Conservation (phyloP, 1,140 invertebrate genomes). For the Microplitis mediator region DNA sequence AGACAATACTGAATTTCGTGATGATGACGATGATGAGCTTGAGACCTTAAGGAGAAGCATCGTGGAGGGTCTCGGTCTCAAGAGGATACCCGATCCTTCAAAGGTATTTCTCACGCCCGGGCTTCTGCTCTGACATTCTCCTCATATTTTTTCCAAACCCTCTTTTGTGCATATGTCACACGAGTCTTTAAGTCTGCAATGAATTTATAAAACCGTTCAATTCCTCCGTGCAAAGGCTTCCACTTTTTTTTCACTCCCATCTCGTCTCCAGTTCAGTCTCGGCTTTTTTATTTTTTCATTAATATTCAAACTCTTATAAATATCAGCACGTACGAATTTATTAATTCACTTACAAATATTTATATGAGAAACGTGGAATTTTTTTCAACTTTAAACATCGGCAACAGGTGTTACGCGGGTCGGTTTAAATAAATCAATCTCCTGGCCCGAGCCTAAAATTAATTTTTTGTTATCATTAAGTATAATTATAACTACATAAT, state of each 20-base stretch:
- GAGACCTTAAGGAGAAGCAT: constrained; percentile 57
- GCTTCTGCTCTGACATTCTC: constrained; percentile 1
- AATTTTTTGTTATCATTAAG: too few relatives aligned
- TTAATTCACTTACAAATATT: background rate
- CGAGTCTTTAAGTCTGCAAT: background rate
- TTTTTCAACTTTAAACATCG: background rate
- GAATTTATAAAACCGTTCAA: background rate
- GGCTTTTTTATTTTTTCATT: background rate
- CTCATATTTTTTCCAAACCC: background rate
- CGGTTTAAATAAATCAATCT: background rate
- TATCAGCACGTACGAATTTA: background rate
- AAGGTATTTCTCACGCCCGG: constrained; percentile 47
- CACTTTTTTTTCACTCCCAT: background rate
- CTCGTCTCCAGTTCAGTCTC: too few relatives aligned
- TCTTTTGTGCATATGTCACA: background rate
- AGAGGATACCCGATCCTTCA: constrained; percentile 58
- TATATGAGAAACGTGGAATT: too few relatives aligned
- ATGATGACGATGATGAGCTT: constrained; percentile 33
- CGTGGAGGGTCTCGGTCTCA: constrained; percentile 55
- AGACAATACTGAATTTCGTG: background rate
- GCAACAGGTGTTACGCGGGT: background rate
- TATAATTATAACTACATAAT: background rate
- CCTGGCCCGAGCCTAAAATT: background rate
- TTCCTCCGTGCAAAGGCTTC: background rate
- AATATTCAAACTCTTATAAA: background rate